phyloP scores from a whole-genome alignment of 2,797 vertebrate genomes.

The Nannoperca australis region DNA sequence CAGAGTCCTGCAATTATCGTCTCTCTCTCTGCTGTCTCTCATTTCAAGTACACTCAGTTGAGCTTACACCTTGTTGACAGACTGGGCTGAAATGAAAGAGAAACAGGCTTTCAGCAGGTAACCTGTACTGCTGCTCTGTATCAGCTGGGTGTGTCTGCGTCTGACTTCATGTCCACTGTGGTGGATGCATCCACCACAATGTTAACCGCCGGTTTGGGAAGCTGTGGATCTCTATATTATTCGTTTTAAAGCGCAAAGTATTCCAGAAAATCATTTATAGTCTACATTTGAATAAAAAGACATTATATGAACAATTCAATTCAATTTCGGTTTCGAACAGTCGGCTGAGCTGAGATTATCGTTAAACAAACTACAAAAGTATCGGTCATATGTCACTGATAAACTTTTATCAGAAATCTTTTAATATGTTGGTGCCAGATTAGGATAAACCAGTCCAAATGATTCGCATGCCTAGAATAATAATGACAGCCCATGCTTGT shows the following conservation, averaged over 20 bases:
- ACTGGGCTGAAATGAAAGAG: constrained; percentile 17
- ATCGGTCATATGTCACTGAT: background rate
- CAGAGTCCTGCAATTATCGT: constrained; percentile 60
- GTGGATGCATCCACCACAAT: background rate
- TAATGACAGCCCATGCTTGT: background rate
- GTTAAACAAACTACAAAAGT: background rate
- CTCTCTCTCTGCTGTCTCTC: constrained; percentile 38
- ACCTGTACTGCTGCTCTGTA: background rate
- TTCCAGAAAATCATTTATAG: background rate
- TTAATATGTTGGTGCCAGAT: background rate
- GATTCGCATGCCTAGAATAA: background rate
- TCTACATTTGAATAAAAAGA: background rate
- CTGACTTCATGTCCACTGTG: background rate
- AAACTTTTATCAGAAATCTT: constrained; percentile 5
- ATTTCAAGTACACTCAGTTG: constrained; percentile 8
- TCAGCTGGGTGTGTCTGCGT: constrained; percentile 29
- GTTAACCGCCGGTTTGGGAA: background rate
- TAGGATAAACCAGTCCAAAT: background rate
- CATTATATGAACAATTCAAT: background rate
- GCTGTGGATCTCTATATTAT: background rate
- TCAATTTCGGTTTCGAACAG: too few species aligned
- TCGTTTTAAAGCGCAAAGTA: background rate
- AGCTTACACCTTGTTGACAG: constrained; percentile 48
- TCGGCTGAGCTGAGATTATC: background rate
- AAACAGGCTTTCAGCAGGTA: constrained; percentile 27